Percentiles rank a stretch among this genome's conserved stretches.
phyloP scores from a whole-genome alignment of 2,797 vertebrate species.

The Sebastes trivittatus region DNA sequence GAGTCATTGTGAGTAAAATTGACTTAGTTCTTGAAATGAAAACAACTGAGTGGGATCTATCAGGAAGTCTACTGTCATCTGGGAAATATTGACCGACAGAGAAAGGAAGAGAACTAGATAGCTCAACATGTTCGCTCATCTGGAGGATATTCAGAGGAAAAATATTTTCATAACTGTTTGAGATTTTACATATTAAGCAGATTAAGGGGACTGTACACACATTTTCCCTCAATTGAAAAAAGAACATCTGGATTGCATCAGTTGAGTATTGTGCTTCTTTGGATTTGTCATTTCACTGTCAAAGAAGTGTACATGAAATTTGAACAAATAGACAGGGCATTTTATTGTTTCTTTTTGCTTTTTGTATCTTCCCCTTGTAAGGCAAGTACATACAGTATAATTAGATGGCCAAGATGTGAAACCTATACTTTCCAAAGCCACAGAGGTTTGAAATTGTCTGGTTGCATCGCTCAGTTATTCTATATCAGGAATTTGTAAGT shows the following conservation, averaged over 20 bases:
- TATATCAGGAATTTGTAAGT: conserved; percentile 44
- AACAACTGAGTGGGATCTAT: conserved; percentile 50
- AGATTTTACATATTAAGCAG: conserved; percentile 79
- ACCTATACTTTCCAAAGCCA: conserved; percentile 64
- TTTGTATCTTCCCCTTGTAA: conserved; percentile 37
- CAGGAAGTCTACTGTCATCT: conserved; percentile 58
- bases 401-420: conserved; percentile 52
- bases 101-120: conserved; percentile 56
- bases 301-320: conserved; percentile 19
- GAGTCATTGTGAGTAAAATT: conserved; percentile 13
- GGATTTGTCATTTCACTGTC: conserved; percentile 65
- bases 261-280: conserved; percentile 58
- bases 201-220: conserved; percentile 71
- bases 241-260: conserved; percentile 78
- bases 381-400: conserved; percentile 52
- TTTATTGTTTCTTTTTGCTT: conserved; percentile 24
- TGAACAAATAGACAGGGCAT: conserved; percentile 29
- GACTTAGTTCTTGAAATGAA: conserved; percentile 23
- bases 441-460: conserved; percentile 56
- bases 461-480: conserved; percentile 44
- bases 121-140: conserved; percentile 67
- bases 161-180: conserved; percentile 83
- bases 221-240: conserved; percentile 42
- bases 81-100: conserved; percentile 61
- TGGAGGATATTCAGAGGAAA: conserved; percentile 76